Conservation (phyloP, 2,888 invertebrate species). For the Sicus ferrugineus region DNA sequence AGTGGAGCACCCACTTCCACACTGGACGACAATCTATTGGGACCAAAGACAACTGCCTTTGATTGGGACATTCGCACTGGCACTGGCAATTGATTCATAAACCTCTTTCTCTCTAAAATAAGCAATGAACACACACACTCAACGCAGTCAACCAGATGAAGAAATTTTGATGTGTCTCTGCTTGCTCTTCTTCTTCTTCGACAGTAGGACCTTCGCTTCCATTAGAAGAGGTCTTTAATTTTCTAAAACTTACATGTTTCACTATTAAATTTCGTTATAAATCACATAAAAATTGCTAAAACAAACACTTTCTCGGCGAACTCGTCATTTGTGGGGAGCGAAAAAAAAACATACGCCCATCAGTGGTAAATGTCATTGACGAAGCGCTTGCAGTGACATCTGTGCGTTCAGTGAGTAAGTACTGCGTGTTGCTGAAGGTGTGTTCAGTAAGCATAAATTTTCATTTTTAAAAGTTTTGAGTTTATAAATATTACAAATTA, state of each 20-base stretch:
- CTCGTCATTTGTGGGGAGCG: slow-evolving; percentile 43
- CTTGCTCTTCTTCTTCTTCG: background rate
- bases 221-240: slow-evolving; percentile 24
- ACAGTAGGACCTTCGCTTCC: slow-evolving; percentile 5
- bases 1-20: slow-evolving; percentile 29
- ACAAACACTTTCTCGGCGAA: slow-evolving; percentile 42
- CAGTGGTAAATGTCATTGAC: slow-evolving; percentile 5
- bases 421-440: background rate
- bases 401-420: background rate
- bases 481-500: no score
- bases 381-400: slow-evolving; percentile 9
- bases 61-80: no score
- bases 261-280: slow-evolving; percentile 38
- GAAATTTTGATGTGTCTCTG: slow-evolving; percentile 17
- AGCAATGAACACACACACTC: slow-evolving; percentile 4
- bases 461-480: no score
- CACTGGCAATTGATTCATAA: no score
- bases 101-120: no score
- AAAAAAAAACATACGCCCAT: slow-evolving; percentile 42
- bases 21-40: background rate
- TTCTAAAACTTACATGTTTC: slow-evolving; percentile 42
- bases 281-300: slow-evolving; percentile 40
- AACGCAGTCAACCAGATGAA: slow-evolving; percentile 35
- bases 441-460: slow-evolving; percentile 15
- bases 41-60: background rate